Conservation (phyloP, 2,113 vertebrate genomes). For the Sclerurus mexicanus region DNA sequence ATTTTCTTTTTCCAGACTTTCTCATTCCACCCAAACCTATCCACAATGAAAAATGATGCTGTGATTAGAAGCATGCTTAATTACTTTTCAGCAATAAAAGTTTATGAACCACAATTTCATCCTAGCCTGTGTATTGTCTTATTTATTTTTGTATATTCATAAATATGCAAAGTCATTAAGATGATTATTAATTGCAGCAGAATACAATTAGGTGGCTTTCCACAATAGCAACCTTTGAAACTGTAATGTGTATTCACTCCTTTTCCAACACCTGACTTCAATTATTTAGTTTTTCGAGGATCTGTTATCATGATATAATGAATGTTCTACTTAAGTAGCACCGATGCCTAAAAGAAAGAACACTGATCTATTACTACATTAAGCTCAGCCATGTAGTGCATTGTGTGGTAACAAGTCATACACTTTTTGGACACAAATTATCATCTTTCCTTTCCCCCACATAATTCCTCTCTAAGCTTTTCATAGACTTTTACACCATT, state of each 20-base stretch:
- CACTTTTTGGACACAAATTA: not conserved
- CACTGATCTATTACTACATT: constrained; percentile 39
- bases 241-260: not conserved
- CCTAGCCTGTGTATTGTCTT: not conserved
- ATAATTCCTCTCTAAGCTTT: not conserved
- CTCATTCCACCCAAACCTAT: not conserved
- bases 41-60: constrained; percentile 29
- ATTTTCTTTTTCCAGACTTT: not conserved
- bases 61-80: constrained; percentile 43
- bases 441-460: not conserved
- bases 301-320: constrained; percentile 36
- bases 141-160: constrained; percentile 55
- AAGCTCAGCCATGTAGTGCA: not conserved
- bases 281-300: constrained; percentile 33
- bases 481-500: not conserved
- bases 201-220: constrained; percentile 45
- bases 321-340: constrained; percentile 23
- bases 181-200: constrained; percentile 56
- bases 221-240: constrained; percentile 15
- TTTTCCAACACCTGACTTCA: constrained; percentile 1
- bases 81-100: constrained; percentile 31
- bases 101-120: constrained; percentile 42
- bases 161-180: constrained; percentile 60
- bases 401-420: not conserved
- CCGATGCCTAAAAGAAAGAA: not conserved